Conservation (phyloP, 2,888 invertebrate genomes). For the Drosophila longiperda region DNA sequence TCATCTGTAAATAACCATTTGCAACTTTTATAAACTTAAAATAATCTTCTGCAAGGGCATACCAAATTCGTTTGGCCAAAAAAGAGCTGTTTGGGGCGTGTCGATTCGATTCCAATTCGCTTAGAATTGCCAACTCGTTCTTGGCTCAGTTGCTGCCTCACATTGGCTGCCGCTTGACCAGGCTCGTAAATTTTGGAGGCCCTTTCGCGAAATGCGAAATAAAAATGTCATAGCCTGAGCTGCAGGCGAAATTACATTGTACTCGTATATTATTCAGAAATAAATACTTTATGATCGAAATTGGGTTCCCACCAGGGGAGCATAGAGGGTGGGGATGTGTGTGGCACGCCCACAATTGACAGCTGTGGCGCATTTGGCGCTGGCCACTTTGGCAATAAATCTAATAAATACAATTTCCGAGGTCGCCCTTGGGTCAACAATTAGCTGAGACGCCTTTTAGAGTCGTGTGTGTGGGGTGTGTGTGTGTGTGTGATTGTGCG, state of each 20-base stretch:
- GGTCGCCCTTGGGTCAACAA: conserved; percentile 69
- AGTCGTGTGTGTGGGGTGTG: conserved; percentile 9
- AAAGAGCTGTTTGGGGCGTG: background rate
- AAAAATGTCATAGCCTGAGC: conserved; percentile 68
- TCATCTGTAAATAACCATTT: background rate
- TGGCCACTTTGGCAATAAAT: conserved; percentile 52
- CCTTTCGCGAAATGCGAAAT: conserved; percentile 55
- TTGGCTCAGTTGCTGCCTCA: conserved; percentile 3
- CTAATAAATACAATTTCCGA: conserved; percentile 70
- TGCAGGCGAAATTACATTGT: conserved; percentile 57
- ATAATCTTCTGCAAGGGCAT: background rate
- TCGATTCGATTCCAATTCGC: conserved; percentile 8
- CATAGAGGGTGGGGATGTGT: background rate
- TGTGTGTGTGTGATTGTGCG: conserved; percentile 31
- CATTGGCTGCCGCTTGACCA: background rate
- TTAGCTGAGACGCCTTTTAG: conserved; percentile 42
- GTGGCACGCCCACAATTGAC: conserved; percentile 3
- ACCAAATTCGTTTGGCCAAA: background rate
- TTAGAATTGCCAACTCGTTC: conserved; percentile 12
- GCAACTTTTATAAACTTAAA: background rate
- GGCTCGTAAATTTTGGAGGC: conserved; percentile 64
- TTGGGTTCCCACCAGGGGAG: conserved; percentile 46
- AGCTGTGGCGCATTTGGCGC: conserved; percentile 11
- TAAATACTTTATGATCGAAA: conserved; percentile 53
- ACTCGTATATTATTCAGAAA: conserved; percentile 40